Percentiles rank a stretch among this genome's conserved stretches.
Conservation (phyloP, 2,113 vertebrate species). For the Pterophyllum scalare region DNA sequence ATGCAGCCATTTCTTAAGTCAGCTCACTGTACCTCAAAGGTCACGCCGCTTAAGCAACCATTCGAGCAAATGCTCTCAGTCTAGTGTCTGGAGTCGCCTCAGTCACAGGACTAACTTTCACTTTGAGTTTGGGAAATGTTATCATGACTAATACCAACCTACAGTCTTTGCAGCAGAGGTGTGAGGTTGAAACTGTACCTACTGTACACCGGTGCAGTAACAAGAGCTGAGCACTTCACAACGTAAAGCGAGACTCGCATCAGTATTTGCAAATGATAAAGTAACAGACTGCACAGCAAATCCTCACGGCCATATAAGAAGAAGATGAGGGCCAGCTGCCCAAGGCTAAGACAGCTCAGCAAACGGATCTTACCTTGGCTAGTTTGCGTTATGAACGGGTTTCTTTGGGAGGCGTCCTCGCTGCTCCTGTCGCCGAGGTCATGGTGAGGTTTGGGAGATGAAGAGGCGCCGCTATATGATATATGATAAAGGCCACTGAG, state of each 20-base stretch:
- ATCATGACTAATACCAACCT: constrained; percentile 12
- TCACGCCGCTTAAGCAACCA: neutral
- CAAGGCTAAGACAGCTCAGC: neutral
- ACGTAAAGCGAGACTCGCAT: constrained; percentile 31
- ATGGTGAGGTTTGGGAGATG: constrained; percentile 30
- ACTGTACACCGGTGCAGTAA: constrained; percentile 22
- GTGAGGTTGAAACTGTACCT: neutral
- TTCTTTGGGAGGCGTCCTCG: constrained; percentile 24
- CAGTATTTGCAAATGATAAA: constrained; percentile 28
- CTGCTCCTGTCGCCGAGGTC: constrained; percentile 35
- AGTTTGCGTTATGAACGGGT: constrained; percentile 9
- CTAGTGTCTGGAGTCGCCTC: neutral
- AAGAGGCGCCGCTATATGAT: neutral
- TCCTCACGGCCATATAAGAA: neutral
- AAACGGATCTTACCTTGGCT: constrained; percentile 56
- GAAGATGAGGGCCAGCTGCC: neutral
- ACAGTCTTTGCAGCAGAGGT: neutral
- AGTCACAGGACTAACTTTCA: constrained; percentile 33
- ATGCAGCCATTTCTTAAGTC: neutral
- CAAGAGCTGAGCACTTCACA: constrained; percentile 13
- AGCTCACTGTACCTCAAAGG: neutral
- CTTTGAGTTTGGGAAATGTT: constrained; percentile 28
- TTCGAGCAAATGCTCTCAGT: neutral
- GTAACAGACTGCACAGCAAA: neutral
- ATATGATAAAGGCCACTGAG: constrained; percentile 46